These are phyloP conservation scores for Oreohelix idahoensis DNA, from an alignment of 1,140 invertebrate species.

Conservation along the genomic window DNA sequence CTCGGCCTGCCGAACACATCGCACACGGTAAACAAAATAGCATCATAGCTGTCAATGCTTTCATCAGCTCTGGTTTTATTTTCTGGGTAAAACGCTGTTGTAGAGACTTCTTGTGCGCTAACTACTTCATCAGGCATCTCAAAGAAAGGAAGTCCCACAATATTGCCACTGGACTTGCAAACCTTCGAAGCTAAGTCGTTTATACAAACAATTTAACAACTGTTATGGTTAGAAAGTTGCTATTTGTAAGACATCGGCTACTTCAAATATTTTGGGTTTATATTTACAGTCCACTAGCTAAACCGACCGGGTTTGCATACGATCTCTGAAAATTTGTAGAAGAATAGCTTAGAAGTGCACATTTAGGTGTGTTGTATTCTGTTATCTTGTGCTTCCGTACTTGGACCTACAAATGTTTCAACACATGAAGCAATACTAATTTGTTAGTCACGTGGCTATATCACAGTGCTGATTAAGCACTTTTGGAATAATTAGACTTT, in stretches of 20 bases:
- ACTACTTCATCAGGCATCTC: neutral
- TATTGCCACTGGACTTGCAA: too few species aligned
- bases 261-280: too few species aligned
- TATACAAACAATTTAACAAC: too few species aligned
- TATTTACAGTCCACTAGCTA: too few species aligned
- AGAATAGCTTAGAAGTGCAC: too few species aligned
- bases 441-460: neutral
- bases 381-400: neutral
- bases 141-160: too few species aligned
- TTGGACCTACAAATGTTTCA: neutral
- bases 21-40: conserved; percentile 16
- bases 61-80: conserved; percentile 49
- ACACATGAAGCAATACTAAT: neutral
- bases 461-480: neutral
- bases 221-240: too few species aligned
- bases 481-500: neutral
- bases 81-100: neutral
- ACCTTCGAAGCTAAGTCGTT: too few species aligned
- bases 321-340: too few species aligned
- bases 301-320: too few species aligned
- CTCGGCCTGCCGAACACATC: conserved; percentile 12
- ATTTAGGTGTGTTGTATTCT: too few species aligned
- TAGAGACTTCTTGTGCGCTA: neutral
- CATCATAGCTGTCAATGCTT: conserved; percentile 10
- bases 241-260: too few species aligned